Evolutionary conservation across 2,888 invertebrate species (phyloP).

Genomic region (Miltochrista miniata): DNA sequence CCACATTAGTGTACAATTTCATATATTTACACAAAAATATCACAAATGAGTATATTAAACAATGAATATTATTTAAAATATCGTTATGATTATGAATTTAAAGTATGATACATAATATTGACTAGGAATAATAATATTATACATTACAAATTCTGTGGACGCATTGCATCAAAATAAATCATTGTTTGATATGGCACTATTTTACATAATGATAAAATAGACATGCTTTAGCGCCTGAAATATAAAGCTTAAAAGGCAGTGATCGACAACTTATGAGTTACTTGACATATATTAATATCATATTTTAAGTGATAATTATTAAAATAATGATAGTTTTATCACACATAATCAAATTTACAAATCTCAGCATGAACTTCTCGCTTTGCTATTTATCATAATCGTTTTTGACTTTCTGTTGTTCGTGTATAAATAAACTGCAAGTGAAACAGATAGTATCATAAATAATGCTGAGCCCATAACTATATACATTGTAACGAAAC

Average conservation of each 20-base stretch:
- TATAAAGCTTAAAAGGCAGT: conserved; percentile 69
- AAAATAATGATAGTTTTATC: conserved; percentile 61
- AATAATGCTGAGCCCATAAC: conserved; percentile 55
- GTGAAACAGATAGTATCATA: conserved; percentile 50
- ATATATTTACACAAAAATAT: conserved; percentile 72
- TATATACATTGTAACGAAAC: conserved; percentile 44
- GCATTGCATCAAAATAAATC: conserved; percentile 36
- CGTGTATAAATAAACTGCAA: conserved; percentile 53
- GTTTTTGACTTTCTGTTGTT: conserved; percentile 36
- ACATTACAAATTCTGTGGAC: conserved; percentile 43
- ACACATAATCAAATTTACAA: conserved; percentile 39
- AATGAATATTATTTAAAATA: conserved; percentile 42
- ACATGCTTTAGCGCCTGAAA: conserved; percentile 56
- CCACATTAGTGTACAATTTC: conserved; percentile 67
- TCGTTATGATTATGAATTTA: conserved; percentile 25
- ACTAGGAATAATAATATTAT: conserved; percentile 59
- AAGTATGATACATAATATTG: conserved; percentile 52
- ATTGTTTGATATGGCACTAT: conserved; percentile 71
- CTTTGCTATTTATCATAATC: conserved; percentile 12
- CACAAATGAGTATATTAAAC: conserved; percentile 70
- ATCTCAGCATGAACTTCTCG: conserved; percentile 34
- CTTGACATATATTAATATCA: conserved; percentile 16
- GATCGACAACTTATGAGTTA: conserved; percentile 30
- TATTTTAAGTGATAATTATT: conserved; percentile 36
- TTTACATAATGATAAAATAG: conserved; percentile 70